A percentile compares a stretch with the other conserved stretches of the same genome.
Evolutionary conservation across 2,797 vertebrate species (phyloP).

Genomic region (Falco cherrug): DNA sequence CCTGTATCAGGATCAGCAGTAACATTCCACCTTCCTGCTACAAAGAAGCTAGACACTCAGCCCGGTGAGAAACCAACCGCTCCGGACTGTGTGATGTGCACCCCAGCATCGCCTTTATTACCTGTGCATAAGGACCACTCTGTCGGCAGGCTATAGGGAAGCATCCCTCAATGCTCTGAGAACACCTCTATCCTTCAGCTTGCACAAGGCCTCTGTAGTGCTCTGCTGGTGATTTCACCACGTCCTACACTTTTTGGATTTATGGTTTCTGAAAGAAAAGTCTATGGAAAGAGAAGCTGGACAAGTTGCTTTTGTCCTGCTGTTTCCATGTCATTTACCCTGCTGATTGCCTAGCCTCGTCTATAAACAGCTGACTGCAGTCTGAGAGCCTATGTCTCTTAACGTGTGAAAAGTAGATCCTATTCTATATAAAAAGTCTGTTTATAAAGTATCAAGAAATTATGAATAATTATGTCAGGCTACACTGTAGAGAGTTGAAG

Average conservation of each 20-base stretch:
- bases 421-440: not conserved
- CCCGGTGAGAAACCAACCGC: not conserved
- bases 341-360: not conserved
- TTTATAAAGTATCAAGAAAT: not conserved
- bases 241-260: not conserved
- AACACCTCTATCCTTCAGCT: not conserved
- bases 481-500: not conserved
- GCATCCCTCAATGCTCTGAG: not conserved
- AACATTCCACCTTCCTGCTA: not conserved
- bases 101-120: not conserved
- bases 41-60: not conserved
- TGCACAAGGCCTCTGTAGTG: not conserved
- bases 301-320: not conserved
- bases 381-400: not conserved
- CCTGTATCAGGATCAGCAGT: not conserved
- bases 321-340: not conserved
- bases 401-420: not conserved
- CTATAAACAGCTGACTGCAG: not conserved
- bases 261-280: not conserved
- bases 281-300: not conserved
- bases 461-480: not conserved
- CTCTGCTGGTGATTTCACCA: not conserved
- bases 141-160: not conserved
- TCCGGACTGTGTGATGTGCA: not conserved
- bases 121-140: rapidly evolving